Evolutionary conservation across 2,888 invertebrate genomes (phyloP).

Genomic region (Cybosia mesomella): DNA sequence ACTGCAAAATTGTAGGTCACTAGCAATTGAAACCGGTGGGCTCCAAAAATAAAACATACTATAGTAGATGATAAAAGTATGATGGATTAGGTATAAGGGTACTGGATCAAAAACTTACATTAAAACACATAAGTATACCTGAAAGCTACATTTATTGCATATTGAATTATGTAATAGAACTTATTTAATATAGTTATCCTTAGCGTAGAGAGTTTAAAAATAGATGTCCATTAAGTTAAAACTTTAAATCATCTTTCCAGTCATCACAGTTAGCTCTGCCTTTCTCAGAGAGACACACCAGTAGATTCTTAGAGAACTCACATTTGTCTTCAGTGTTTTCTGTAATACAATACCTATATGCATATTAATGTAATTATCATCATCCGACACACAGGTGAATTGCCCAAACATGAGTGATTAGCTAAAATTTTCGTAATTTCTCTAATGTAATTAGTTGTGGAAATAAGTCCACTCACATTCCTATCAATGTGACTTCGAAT

Average conservation of each 20-base stretch:
- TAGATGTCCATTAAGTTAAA: constrained; percentile 40
- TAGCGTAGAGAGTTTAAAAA: neutral
- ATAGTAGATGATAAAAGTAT: neutral
- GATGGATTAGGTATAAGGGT: neutral
- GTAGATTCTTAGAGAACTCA: constrained; percentile 88
- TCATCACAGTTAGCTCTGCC: constrained; percentile 92
- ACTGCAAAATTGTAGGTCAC: no score
- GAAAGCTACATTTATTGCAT: neutral
- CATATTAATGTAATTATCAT: neutral
- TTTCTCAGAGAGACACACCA: constrained; percentile 90
- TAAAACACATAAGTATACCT: neutral
- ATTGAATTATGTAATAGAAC: neutral
- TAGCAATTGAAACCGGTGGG: no score
- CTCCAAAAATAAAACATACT: no score
- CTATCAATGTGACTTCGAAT: no score
- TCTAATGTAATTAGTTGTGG: no score
- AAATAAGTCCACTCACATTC: no score
- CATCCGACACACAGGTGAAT: neutral
- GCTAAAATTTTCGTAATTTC: no score
- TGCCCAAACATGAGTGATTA: no score
- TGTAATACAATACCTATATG: constrained; percentile 57
- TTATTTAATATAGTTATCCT: neutral
- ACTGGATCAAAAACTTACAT: neutral
- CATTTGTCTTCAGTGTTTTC: constrained; percentile 88
- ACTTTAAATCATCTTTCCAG: constrained; percentile 87